A percentile compares a stretch with the other conserved stretches of the same genome.
Conservation (phyloP, 2,888 invertebrate genomes). For the Andrena bicolor region DNA sequence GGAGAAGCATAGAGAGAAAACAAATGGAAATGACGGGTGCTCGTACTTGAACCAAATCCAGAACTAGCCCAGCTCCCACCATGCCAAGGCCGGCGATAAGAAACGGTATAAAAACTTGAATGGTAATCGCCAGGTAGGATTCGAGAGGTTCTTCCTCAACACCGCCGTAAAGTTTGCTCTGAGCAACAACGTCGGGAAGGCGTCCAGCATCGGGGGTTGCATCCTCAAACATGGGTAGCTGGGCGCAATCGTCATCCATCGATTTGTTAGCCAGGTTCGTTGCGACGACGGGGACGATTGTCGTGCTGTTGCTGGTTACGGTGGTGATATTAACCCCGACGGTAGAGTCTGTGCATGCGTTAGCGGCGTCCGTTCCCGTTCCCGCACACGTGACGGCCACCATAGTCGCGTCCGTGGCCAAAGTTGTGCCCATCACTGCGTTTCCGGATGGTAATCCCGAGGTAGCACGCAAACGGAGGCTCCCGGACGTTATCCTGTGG, state of each 20-base stretch:
- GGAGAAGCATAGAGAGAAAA: neutral
- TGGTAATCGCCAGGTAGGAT: conserved; percentile 87
- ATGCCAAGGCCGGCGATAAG: conserved; percentile 92
- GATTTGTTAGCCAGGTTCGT: conserved; percentile 14
- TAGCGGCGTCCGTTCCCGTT: conserved; percentile 23
- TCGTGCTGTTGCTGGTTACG: neutral
- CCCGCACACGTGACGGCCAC: conserved; percentile 14
- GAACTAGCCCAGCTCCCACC: conserved; percentile 91
- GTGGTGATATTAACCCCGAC: conserved; percentile 14
- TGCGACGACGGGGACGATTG: neutral
- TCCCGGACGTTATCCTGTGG: conserved; percentile 82
- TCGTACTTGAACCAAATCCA: conserved; percentile 90
- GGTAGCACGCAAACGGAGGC: conserved; percentile 80
- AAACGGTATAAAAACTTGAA: conserved; percentile 91
- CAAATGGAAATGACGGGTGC: neutral
- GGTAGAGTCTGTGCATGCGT: conserved; percentile 41
- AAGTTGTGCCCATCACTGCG: conserved; percentile 42
- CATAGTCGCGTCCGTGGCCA: conserved; percentile 34
- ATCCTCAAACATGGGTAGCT: conserved; percentile 79
- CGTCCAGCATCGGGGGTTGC: conserved; percentile 84
- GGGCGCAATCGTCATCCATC: conserved; percentile 72
- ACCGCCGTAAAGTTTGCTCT: conserved; percentile 84
- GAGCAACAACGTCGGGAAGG: conserved; percentile 87
- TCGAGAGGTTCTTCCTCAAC: conserved; percentile 85
- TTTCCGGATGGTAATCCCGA: conserved; percentile 76